Evolutionary conservation across 2,888 invertebrate species (phyloP).

Genomic region (Myopa tessellatipennis): DNA sequence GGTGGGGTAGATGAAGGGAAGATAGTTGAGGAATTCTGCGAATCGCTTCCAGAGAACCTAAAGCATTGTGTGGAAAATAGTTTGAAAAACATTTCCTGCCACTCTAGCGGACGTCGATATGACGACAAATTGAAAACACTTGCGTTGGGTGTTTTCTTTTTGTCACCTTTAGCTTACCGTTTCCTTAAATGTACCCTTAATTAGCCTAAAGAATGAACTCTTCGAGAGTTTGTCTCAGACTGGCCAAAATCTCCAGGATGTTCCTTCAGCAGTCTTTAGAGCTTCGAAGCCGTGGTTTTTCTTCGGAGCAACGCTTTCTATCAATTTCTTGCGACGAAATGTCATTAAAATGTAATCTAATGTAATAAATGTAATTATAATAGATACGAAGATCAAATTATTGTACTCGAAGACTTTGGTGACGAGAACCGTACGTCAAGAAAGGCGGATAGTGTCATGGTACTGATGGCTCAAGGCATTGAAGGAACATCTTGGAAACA

Average conservation of each 20-base stretch:
- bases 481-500: neutral
- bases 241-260: constrained; percentile 16
- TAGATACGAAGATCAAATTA: constrained; percentile 6
- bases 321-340: neutral
- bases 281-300: constrained; percentile 15
- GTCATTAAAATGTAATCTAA: neutral
- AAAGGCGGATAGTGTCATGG: neutral
- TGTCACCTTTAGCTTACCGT: constrained; percentile 20
- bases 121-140: neutral
- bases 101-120: too few species aligned
- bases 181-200: neutral
- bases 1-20: too few species aligned
- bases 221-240: constrained; percentile 1
- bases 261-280: constrained; percentile 20
- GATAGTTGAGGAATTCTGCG: too few species aligned
- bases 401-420: constrained; percentile 25
- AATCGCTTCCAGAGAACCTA: too few species aligned
- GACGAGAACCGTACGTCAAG: neutral
- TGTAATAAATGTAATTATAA: too few species aligned
- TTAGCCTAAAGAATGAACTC: neutral
- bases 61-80: too few species aligned
- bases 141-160: constrained; percentile 1
- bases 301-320: neutral
- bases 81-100: too few species aligned
- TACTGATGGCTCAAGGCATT: neutral